Evolutionary conservation across 2,797 vertebrate genomes (phyloP), one percentile per base, ranked within the genome.

Genomic region (Gallirallus australis): DNA sequence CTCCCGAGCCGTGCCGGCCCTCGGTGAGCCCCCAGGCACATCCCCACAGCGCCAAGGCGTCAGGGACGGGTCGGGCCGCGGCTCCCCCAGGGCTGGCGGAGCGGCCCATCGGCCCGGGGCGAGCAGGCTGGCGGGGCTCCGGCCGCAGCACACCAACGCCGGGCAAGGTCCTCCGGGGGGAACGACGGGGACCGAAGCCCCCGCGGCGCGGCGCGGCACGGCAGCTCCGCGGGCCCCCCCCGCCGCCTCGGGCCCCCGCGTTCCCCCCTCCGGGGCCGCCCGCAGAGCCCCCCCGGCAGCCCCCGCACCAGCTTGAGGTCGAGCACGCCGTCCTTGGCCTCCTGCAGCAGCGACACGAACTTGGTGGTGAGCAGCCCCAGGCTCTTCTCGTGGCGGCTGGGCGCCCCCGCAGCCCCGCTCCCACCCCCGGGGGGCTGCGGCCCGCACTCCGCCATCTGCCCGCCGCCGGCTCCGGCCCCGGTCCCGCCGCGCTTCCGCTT

Each of bases 321-420:
- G 47, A 99, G 98, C 82, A 99, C 98, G 89, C 99, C 99, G 94
- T 99, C 99, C 97, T 99, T 98, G 54, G 99, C 98, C 92, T 99
- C 98, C 91, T 99, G 98, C 20, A 99, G 98, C 75, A 99, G 96
- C 54, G 98, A 97, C 90, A 99, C 99, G 93, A 99, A 99, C 98
- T 99, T 99, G 95, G 98, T 98, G 11, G 99, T 99, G 90, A 99
- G 99, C 77, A 99, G 98, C 71, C 99, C 99, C 98, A 99, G 98
- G 98, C 99, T 99, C 98, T 99, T 99, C 98, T 99, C 99, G 84
- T 99, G 98, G 69, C 99, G 98, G 96, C 99, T 98, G 86, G 53
- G 90, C 64, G 66, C 63, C 37, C 60, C 82, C 77, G 64, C 59
- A 23, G 52, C 87, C 75, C 73, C 96, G 88, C 94, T 96, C 31